These are phyloP conservation scores for Agrotis exclamationis DNA, from an alignment of 2,888 invertebrate genomes.

Conservation along the genomic window DNA sequence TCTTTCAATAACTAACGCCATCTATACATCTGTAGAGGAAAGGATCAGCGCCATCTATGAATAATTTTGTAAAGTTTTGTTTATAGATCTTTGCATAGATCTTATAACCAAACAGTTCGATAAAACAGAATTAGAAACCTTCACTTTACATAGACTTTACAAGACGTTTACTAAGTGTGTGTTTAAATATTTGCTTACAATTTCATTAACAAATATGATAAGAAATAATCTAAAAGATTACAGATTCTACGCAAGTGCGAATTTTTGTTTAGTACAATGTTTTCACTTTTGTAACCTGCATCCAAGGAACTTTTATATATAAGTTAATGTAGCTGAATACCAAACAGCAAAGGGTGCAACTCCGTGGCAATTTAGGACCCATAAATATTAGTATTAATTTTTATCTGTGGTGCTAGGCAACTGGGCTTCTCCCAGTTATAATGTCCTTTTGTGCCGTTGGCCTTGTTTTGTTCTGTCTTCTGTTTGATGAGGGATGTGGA, in stretches of 20 bases:
- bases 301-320: too few species aligned
- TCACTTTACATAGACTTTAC: background rate
- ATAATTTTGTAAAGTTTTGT: constrained; percentile 12
- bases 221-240: background rate
- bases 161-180: constrained; percentile 38
- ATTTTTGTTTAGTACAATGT: background rate
- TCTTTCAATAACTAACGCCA: constrained; percentile 45
- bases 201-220: constrained; percentile 20
- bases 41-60: constrained; percentile 51
- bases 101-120: constrained; percentile 27
- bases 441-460: too few species aligned
- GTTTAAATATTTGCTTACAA: constrained; percentile 55
- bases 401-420: too few species aligned
- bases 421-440: too few species aligned
- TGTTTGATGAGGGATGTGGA: too few species aligned
- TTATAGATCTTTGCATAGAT: constrained; percentile 28
- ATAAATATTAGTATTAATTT: too few species aligned
- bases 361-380: too few species aligned
- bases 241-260: background rate
- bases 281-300: background rate
- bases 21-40: constrained; percentile 23
- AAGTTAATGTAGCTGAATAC: too few species aligned
- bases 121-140: constrained; percentile 41
- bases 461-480: too few species aligned
- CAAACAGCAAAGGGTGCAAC: too few species aligned